Evolutionary conservation across 2,797 vertebrate genomes (phyloP).

Genomic region (Poecilia velifera): DNA sequence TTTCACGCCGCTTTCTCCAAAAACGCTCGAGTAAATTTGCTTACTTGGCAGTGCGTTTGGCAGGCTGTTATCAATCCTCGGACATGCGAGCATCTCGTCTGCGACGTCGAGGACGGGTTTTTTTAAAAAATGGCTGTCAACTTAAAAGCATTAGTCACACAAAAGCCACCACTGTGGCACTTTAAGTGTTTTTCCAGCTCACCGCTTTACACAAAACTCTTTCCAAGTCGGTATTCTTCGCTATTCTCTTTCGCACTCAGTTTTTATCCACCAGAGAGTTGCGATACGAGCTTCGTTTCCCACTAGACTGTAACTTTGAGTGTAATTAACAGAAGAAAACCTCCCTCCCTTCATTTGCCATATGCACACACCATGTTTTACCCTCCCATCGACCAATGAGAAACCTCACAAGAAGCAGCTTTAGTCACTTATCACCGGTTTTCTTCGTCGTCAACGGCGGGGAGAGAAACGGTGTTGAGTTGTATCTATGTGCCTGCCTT

Average conservation of each 20-base stretch:
- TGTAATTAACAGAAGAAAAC: slow-evolving; percentile 19
- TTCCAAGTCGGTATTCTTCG: slow-evolving; percentile 12
- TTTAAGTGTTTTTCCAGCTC: slow-evolving; percentile 25
- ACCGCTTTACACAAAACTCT: slow-evolving; percentile 8
- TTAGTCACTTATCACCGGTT: slow-evolving; percentile 19
- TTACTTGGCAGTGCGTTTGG: slow-evolving; percentile 22
- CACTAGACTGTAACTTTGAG: slow-evolving; percentile 14
- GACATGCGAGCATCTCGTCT: slow-evolving; percentile 25
- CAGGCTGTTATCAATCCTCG: slow-evolving; percentile 40
- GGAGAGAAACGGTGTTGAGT: slow-evolving; percentile 12
- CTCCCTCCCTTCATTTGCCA: background rate
- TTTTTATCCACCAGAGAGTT: background rate
- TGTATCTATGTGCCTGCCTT: background rate
- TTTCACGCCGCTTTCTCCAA: slow-evolving; percentile 23
- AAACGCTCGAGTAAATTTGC: slow-evolving; percentile 14
- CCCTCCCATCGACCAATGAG: slow-evolving; percentile 20
- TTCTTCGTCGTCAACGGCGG: slow-evolving; percentile 10
- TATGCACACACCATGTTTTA: background rate
- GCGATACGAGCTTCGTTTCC: slow-evolving; percentile 14
- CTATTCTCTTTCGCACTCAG: background rate
- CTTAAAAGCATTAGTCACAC: slow-evolving; percentile 46
- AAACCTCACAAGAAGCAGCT: slow-evolving; percentile 8
- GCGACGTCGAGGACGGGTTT: slow-evolving; percentile 22
- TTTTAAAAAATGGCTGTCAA: slow-evolving; percentile 43
- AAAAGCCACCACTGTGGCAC: slow-evolving; percentile 16